Percentiles rank a stretch among this genome's conserved stretches.
These are phyloP conservation scores for Lichenostomus cassidix DNA, from an alignment of 2,113 vertebrate genomes.

Conservation along the genomic window DNA sequence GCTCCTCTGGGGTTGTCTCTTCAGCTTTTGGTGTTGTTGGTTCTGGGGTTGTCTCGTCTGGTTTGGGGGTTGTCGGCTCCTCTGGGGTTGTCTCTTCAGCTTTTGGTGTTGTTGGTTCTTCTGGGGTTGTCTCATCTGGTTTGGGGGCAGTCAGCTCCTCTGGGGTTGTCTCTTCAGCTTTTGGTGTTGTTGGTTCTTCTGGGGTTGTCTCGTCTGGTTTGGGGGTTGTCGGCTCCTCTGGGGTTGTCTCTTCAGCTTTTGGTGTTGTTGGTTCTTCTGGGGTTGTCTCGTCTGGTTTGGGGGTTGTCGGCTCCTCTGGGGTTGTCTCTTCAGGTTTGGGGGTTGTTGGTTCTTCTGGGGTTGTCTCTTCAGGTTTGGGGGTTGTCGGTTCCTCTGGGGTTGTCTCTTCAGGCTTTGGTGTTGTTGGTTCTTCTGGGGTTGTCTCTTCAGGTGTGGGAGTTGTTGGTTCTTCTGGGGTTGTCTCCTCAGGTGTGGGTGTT, in stretches of 20 bases:
- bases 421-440: not conserved
- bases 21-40: too few species aligned
- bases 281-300: too few species aligned
- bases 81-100: not conserved
- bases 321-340: too few species aligned
- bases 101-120: too few species aligned
- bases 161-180: not conserved
- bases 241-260: accelerated
- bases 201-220: not conserved
- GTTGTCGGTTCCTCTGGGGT: too few species aligned
- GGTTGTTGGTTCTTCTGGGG: not conserved
- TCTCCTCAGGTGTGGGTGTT: not conserved
- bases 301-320: too few species aligned
- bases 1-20: too few species aligned
- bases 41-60: too few species aligned
- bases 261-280: too few species aligned
- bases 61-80: not conserved
- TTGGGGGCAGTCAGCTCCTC: not conserved
- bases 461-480: not conserved
- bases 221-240: not conserved
- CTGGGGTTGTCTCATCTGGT: too few species aligned
- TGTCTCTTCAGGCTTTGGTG: too few species aligned
- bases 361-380: too few species aligned
- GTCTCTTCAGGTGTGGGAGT: not conserved
- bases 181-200: not conserved